Percentiles rank a stretch among this genome's conserved stretches.
Evolutionary conservation across 2,113 vertebrate species (phyloP).

Genomic region (Progne subis): DNA sequence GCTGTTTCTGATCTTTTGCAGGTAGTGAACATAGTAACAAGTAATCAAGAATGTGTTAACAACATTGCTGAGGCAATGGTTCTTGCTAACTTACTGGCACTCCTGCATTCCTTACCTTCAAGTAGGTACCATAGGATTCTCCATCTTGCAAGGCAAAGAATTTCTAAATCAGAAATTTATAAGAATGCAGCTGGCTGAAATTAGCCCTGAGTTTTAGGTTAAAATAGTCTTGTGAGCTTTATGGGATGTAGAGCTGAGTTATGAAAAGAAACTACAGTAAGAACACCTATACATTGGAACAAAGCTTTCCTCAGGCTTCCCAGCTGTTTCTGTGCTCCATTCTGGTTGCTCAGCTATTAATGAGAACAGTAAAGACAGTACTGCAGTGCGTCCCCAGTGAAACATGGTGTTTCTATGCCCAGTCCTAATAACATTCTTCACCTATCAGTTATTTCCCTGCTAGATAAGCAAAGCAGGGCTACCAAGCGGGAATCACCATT

Average conservation of each 20-base stretch:
- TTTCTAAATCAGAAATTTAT: not conserved
- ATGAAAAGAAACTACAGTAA: not conserved
- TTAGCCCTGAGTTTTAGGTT: not conserved
- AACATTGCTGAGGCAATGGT: conserved; percentile 96
- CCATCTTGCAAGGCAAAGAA: not conserved
- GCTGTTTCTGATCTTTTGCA: conserved; percentile 66
- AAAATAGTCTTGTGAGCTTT: not conserved
- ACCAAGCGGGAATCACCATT: not conserved
- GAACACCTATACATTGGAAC: not conserved
- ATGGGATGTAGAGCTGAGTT: not conserved
- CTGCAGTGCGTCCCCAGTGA: not conserved
- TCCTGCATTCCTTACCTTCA: conserved; percentile 95
- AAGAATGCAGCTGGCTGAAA: not conserved
- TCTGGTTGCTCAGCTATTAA: not conserved
- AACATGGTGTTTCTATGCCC: not conserved
- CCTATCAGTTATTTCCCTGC: not conserved
- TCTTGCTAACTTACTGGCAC: conserved; percentile 90
- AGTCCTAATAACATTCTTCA: not conserved
- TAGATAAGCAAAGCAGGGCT: not conserved
- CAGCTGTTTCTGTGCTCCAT: not conserved
- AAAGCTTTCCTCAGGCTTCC: not conserved
- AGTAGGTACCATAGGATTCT: conserved; percentile 78
- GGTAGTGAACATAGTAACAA: conserved; percentile 98
- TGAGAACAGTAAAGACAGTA: not conserved
- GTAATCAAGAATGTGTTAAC: conserved; percentile 95